Base-by-base conservation (phyloP, 2,888 invertebrate genomes). In the Prosopocoilus inquinatus region DNA sequence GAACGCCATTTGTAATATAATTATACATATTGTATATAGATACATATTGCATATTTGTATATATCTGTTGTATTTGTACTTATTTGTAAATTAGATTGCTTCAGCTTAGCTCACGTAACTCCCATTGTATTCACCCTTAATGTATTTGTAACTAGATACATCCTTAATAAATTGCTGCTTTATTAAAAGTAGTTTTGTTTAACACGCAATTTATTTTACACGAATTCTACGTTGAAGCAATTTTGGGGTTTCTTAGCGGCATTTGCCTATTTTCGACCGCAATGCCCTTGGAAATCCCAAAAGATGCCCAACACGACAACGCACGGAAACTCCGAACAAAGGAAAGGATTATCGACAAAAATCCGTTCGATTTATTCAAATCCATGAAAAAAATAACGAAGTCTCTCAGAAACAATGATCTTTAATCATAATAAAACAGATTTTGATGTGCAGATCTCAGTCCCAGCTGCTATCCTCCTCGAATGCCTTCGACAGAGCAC, bases 201-300 rank as follows among this genome's bases (percentile, higher is more conserved):
- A 28, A 28, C 20, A 3, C 20, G 20, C 7, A 28, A 28, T 28
- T 28, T 28, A 28, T 28, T 28, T 28, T 28, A 5, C 20, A 28
- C 20, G 20, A 28, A 28, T 28, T 48, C 12, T 41, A 47, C 53
- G 84, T 85, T 84, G 84, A 79, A 81, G 84, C 84, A 86, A 79
- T 82, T 83, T 83, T 87, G 88, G 88, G 88, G 87, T 87, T 88
- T 88, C 86, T 82, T 84, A 86, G 87, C 83, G 88, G 87, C 86
- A 88, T 86, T 84, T 87, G 87, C 88, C 86, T 82, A 74, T 74
- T 67, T 65, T 68, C 61, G 34, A 78, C 82, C 80, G 88, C 88
- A 88, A 88, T 88, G 88, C 88, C 88, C 88, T 88, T 87, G 86
- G 87, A 88, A 88, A 88, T 87, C 88, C 87, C 88, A 88, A 88